Base-by-base conservation (phyloP, 2,888 invertebrate genomes). In the Mythimna pallens region DNA sequence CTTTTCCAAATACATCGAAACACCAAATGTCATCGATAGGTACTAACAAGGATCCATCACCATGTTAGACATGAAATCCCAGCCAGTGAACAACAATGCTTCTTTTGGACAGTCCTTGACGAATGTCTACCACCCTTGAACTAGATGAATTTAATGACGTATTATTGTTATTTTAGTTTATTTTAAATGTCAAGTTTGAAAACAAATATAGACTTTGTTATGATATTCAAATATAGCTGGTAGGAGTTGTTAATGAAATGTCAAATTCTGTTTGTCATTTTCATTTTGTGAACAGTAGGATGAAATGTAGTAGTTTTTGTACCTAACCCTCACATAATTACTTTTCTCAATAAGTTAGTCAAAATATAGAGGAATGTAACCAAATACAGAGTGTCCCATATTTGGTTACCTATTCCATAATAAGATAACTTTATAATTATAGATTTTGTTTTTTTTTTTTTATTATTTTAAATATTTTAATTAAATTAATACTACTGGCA, bases 91-190 rank as follows among this genome's bases (percentile, higher is more conserved):
- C 25, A 25, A 10, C 3, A 52, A 52, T 25, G 5, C 58, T n/a
- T 25, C 34, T 3, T 36, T 65, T 17, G 47, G 47, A 12, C 3
- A 9, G 43, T 7, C 5, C 20, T 14, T 22, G 8, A 4, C n/a
- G 14, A 43, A 43, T 12, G 2, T 36, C 36, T 36, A 22, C 14
- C 70, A 12, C 8, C 78, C 63, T 65, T 79, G 79, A 78, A 71
- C 79, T 65, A 55, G 40, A 65, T 71, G 12, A 4, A 22, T 8
- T 59, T 12, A 61, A 20, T 58, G 36, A 71, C 40, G 72, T 20
- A 25, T 47, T 47, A 30, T 77, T 10, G 1, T 9, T 34, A 0
- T n/a, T 40, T 54, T 40, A 30, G 30, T 22, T 50, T 22, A 36
- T 14, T 22, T 55, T 52, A 10, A 58, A 76, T 54, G 43, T 76